phyloP scores from a whole-genome alignment of 2,113 vertebrate species.

The Craseonycteris thonglongyai region DNA sequence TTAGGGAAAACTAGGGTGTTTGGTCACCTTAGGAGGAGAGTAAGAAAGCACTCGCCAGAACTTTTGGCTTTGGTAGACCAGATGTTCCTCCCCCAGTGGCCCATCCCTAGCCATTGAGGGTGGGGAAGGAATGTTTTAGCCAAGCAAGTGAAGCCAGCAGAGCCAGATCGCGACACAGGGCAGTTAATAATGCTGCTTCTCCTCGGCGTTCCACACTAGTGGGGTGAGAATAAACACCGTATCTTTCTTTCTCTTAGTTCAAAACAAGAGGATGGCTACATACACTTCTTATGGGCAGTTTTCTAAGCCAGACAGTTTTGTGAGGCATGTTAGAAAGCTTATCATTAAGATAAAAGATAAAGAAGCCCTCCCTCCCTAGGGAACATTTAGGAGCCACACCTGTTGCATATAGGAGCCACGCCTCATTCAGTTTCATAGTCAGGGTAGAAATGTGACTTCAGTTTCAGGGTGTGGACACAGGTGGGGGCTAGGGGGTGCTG shows the following conservation, averaged over 20 bases:
- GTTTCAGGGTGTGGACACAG: background rate
- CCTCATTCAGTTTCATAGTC: background rate
- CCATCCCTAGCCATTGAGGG: no score
- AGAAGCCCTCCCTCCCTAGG: background rate
- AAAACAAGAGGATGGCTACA: background rate
- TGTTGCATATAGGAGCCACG: background rate
- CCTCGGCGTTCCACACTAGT: background rate
- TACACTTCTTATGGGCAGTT: background rate
- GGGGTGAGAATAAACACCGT: background rate
- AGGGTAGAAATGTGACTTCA: background rate
- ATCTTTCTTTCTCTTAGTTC: background rate
- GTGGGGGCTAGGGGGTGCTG: rapidly evolving
- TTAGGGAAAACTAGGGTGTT: background rate
- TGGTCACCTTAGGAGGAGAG: background rate
- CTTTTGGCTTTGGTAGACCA: background rate
- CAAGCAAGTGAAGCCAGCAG: background rate
- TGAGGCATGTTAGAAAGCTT: background rate
- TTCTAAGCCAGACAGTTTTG: background rate
- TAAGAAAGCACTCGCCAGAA: background rate
- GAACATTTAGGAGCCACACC: background rate
- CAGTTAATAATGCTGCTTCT: background rate
- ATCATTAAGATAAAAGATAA: background rate
- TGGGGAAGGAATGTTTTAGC: background rate
- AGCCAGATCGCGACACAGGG: background rate
- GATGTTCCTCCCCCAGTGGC: no score